These are phyloP conservation scores for Phymatocera aterrima DNA, from an alignment of 2,888 invertebrate genomes.

Conservation along the genomic window DNA sequence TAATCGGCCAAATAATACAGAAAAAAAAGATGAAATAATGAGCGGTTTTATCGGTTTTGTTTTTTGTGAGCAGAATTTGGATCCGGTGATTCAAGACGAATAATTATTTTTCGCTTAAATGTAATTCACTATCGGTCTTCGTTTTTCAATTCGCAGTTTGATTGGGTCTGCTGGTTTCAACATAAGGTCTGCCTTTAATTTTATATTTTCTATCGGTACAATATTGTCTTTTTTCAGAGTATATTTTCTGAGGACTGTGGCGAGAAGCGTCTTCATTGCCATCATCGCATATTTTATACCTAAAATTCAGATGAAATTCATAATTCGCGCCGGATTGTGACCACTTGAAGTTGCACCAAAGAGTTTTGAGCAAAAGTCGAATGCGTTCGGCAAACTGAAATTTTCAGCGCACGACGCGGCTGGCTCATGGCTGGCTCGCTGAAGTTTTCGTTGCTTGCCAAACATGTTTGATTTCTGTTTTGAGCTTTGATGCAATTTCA, in stretches of 20 bases:
- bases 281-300: constrained; percentile 74
- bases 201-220: constrained; percentile 51
- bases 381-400: too few relatives aligned
- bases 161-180: constrained; percentile 50
- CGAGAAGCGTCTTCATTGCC: constrained; percentile 72
- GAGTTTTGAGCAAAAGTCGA: too few relatives aligned
- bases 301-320: constrained; percentile 54
- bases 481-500: too few relatives aligned
- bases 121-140: constrained; percentile 18
- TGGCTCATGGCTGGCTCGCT: too few relatives aligned
- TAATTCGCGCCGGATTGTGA: background rate
- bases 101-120: background rate
- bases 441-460: too few relatives aligned
- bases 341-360: background rate
- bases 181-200: constrained; percentile 40
- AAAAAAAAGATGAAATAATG: too few relatives aligned
- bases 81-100: too few relatives aligned
- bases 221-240: constrained; percentile 57
- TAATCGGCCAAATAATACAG: too few relatives aligned
- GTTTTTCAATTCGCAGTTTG: constrained; percentile 54
- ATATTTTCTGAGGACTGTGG: constrained; percentile 69
- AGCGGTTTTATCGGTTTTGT: too few relatives aligned
- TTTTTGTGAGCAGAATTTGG: too few relatives aligned
- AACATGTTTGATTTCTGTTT: too few relatives aligned
- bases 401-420: too few relatives aligned